phyloP scores from a whole-genome alignment of 2,797 vertebrate genomes.

The Channa striata region DNA sequence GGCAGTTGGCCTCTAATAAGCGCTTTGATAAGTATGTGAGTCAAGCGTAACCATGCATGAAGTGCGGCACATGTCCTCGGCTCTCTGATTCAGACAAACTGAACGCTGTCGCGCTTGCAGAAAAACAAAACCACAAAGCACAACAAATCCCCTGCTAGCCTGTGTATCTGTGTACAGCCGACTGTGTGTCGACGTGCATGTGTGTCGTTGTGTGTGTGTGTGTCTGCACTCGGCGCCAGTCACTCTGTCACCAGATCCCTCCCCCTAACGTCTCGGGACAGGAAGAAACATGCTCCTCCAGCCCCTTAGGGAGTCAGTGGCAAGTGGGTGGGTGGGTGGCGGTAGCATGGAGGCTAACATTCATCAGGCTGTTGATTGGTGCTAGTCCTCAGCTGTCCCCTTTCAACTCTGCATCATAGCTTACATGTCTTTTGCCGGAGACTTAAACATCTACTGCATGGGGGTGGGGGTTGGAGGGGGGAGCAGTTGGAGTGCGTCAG shows the following conservation, averaged over 20 bases:
- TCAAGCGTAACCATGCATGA: slow-evolving; percentile 31
- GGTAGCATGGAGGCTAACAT: slow-evolving; percentile 47
- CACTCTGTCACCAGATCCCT: slow-evolving; percentile 69
- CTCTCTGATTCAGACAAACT: slow-evolving; percentile 46
- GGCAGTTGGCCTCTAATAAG: slow-evolving; percentile 40
- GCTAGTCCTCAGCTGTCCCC: slow-evolving; percentile 45
- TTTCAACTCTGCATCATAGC: slow-evolving; percentile 23
- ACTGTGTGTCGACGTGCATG: neutral
- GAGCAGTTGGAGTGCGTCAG: slow-evolving; percentile 36
- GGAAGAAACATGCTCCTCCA: slow-evolving; percentile 77
- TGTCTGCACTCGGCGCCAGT: slow-evolving; percentile 69
- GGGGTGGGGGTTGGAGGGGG: no score
- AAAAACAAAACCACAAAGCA: slow-evolving; percentile 70
- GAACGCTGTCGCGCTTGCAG: slow-evolving; percentile 56
- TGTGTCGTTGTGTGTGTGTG: slow-evolving; percentile 21
- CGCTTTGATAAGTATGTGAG: slow-evolving; percentile 45
- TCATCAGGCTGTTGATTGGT: slow-evolving; percentile 76
- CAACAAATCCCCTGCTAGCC: slow-evolving; percentile 69
- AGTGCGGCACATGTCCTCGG: slow-evolving; percentile 34
- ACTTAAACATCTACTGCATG: neutral
- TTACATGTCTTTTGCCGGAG: slow-evolving; percentile 39
- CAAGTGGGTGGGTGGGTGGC: slow-evolving; percentile 38
- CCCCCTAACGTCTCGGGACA: slow-evolving; percentile 69
- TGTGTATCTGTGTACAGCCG: slow-evolving; percentile 49
- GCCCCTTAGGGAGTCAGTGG: slow-evolving; percentile 62